Conservation (phyloP, 2,888 invertebrate genomes). For the Lochmaea capreae region DNA sequence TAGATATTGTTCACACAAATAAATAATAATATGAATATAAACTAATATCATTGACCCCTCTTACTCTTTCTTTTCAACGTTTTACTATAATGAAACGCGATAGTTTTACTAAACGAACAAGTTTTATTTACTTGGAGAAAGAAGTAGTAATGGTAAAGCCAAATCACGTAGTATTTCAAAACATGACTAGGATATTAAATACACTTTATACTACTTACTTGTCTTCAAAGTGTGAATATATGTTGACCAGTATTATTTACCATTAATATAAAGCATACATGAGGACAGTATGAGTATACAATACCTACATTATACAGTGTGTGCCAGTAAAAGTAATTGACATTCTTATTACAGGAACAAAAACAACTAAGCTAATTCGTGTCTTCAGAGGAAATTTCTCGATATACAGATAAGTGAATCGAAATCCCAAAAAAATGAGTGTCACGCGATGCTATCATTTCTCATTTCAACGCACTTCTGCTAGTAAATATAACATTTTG, state of each 20-base stretch:
- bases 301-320: neutral
- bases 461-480: too few relatives aligned
- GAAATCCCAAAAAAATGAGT: too few relatives aligned
- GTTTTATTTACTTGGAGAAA: slow-evolving; percentile 26
- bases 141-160: slow-evolving; percentile 23
- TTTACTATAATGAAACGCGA: slow-evolving; percentile 28
- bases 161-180: slow-evolving; percentile 27
- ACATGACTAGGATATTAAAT: slow-evolving; percentile 24
- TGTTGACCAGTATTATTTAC: slow-evolving; percentile 14
- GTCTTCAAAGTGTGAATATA: slow-evolving; percentile 29
- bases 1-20: slow-evolving; percentile 23
- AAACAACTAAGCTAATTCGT: too few relatives aligned
- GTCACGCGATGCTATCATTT: too few relatives aligned
- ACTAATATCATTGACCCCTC: slow-evolving; percentile 28
- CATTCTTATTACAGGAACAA: neutral
- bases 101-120: slow-evolving; percentile 21
- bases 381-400: too few relatives aligned
- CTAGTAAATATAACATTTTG: too few relatives aligned
- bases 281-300: neutral
- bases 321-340: neutral
- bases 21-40: slow-evolving; percentile 27
- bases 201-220: slow-evolving; percentile 12
- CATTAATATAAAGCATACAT: slow-evolving; percentile 24
- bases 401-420: too few relatives aligned
- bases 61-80: slow-evolving; percentile 9